Conservation (phyloP, 2,888 invertebrate genomes). For the Platycnemis pennipes region DNA sequence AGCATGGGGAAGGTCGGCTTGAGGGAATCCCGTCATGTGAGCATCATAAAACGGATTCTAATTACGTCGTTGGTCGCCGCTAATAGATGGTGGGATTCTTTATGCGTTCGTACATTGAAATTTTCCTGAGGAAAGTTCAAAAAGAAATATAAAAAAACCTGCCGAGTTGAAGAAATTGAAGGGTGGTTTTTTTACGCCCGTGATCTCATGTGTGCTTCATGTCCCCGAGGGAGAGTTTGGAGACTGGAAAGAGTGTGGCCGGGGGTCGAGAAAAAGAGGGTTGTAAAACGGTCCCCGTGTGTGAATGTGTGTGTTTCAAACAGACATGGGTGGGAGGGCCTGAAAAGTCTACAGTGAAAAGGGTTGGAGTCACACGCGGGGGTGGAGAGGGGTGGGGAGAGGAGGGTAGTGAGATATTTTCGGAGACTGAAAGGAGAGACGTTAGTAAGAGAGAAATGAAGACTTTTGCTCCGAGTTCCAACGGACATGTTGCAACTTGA, state of each 20-base stretch:
- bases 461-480: not conserved
- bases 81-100: slow-evolving; percentile 58
- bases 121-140: not conserved
- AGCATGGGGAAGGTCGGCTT: slow-evolving; percentile 12
- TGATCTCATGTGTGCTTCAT: not conserved
- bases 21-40: slow-evolving; percentile 44
- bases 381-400: not conserved
- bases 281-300: not conserved
- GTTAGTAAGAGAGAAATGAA: not conserved
- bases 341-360: not conserved
- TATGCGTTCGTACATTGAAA: not conserved
- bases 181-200: slow-evolving; percentile 32
- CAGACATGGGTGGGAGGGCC: not conserved
- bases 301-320: not conserved
- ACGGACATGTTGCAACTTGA: not conserved
- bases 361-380: not conserved
- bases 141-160: not conserved
- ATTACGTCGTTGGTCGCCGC: slow-evolving; percentile 59
- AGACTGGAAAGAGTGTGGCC: not conserved
- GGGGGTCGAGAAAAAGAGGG: not conserved
- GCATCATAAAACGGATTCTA: slow-evolving; percentile 64
- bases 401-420: not conserved
- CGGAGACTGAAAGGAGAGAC: not conserved
- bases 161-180: slow-evolving; percentile 44
- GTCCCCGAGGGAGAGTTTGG: not conserved